Base-by-base conservation (phyloP, 1,140 invertebrate species). In the Lepidotrigona ventralis region DNA sequence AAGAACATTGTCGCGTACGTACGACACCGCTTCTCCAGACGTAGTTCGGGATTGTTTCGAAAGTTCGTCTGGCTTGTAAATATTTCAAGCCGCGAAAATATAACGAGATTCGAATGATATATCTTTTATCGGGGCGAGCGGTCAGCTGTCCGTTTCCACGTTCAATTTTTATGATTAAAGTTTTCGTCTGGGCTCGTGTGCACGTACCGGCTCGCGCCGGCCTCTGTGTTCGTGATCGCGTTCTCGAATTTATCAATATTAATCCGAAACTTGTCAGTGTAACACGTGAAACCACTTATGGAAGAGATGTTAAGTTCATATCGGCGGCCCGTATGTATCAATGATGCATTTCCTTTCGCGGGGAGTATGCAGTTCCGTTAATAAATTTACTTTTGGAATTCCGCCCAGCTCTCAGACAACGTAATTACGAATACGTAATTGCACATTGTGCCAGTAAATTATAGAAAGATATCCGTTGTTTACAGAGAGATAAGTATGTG, bases 131-230 rank as follows among this genome's bases (percentile, higher is more conserved):
- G 56, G 19, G n/a, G 14, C 58, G 29, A 39, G 0, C 39, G 76
- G 82, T 79, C 82, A 79, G 70, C 78, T 73, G 82, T 80, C 51
- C 77, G 58, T 64, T 79, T 66, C 69, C 82, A 80, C 82, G 77
- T 73, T 78, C 82, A 84, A 79, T 83, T 83, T 83, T 83, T 83
- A 83, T 83, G 81, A 83, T 83, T 83, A 83, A 83, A 83, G 54
- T 87, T 82, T 82, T 53, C 79, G 56, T 23, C 51, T 51, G 75
- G 75, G 19, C 46, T 54, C 39, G 21, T 39, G 80, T 46, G 29
- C 66, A 46, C 54, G 64, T 69, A 39, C 29, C 15, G 21, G 51
- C 39, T 33, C 53, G 23, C 60, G 19, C 1, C 9, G 14, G 39
- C 8, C 39, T 46, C 56, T 19, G 23, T 63, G 73, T 54, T 23